Evolutionary conservation across 2,888 invertebrate species (phyloP).

Genomic region (Itoplectis maculator): DNA sequence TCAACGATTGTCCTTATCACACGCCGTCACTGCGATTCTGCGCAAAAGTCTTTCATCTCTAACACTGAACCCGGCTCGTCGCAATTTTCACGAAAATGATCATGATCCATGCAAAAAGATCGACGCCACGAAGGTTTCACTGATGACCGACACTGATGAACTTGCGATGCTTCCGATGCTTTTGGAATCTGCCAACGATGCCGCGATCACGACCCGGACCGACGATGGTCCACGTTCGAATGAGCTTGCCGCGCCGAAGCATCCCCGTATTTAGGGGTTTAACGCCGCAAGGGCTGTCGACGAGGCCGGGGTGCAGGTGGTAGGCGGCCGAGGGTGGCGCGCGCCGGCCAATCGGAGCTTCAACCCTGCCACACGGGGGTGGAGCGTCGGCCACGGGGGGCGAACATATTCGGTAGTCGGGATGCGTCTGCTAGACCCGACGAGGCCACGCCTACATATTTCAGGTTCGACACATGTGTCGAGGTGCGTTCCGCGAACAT

Average conservation of each 20-base stretch:
- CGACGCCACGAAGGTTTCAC: too few species aligned
- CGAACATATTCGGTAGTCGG: constrained; percentile 84
- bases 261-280: constrained; percentile 82
- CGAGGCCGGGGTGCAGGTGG: constrained; percentile 79
- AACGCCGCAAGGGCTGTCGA: constrained; percentile 74
- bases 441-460: constrained; percentile 84
- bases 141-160: constrained; percentile 27
- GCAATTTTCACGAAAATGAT: constrained; percentile 31
- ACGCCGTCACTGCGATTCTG: constrained; percentile 39
- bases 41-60: constrained; percentile 29
- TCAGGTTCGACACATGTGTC: constrained; percentile 84
- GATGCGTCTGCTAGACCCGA: constrained; percentile 82
- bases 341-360: constrained; percentile 80
- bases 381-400: constrained; percentile 75
- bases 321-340: constrained; percentile 82
- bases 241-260: constrained; percentile 79
- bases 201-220: constrained; percentile 70
- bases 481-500: constrained; percentile 68
- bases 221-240: constrained; percentile 82
- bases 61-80: constrained; percentile 45
- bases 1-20: constrained; percentile 24
- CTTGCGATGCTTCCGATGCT: constrained; percentile 1
- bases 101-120: constrained; percentile 36
- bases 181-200: constrained; percentile 36
- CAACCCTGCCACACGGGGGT: constrained; percentile 75